Evolutionary conservation across 2,797 vertebrate genomes (phyloP).

Genomic region (Prunella strophiata): DNA sequence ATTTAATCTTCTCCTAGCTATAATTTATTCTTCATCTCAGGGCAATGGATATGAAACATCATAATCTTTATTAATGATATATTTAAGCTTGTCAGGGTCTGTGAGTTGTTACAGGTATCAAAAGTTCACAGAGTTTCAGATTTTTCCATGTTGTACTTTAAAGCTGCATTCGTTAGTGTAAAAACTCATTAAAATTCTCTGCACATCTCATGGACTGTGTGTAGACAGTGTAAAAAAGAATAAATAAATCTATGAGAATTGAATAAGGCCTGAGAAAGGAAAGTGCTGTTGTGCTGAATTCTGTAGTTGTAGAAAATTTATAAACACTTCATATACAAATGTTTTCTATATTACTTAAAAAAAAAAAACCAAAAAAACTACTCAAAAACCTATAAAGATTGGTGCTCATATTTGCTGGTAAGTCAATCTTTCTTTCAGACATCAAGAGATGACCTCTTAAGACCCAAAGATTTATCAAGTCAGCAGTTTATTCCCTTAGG

Average conservation of each 20-base stretch:
- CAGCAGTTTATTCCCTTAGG: slow-evolving; percentile 79
- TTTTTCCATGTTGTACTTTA: not conserved
- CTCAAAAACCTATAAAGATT: slow-evolving; percentile 51
- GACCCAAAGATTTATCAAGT: slow-evolving; percentile 83
- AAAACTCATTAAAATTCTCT: slow-evolving; percentile 43
- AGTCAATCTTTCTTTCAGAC: slow-evolving; percentile 80
- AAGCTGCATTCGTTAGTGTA: not conserved
- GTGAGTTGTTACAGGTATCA: not conserved
- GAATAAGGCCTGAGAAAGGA: not conserved
- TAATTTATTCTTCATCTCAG: not conserved
- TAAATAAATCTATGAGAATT: slow-evolving; percentile 7
- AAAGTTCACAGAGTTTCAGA: not conserved
- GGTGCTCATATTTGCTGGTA: slow-evolving; percentile 72
- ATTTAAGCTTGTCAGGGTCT: not conserved
- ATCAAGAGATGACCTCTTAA: slow-evolving; percentile 80
- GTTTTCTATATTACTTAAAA: slow-evolving; percentile 20
- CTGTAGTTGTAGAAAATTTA: not conserved
- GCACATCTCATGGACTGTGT: not conserved
- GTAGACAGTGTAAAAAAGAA: not conserved
- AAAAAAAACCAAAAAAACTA: not conserved
- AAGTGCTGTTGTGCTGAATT: not conserved
- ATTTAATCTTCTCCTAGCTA: not conserved
- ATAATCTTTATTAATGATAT: not conserved
- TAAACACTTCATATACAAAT: slow-evolving; percentile 38
- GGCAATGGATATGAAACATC: not conserved